phyloP scores from a whole-genome alignment of 2,113 vertebrate species.

The Leptosomus discolor region DNA sequence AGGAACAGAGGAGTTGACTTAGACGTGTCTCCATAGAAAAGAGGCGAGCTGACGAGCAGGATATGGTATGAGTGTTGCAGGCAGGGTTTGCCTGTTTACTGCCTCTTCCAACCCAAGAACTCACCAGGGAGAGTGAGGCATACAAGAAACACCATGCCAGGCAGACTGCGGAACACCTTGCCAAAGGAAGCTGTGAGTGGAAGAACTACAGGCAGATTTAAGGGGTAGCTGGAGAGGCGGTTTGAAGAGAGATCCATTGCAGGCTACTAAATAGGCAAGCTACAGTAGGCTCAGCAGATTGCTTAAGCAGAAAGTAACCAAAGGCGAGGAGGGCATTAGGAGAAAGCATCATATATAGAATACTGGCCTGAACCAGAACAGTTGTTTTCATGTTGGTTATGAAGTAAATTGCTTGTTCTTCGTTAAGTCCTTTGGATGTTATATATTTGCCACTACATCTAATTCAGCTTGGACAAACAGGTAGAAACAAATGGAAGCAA shows the following conservation, averaged over 20 bases:
- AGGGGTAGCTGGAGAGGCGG: neutral
- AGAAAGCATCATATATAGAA: neutral
- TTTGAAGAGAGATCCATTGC: neutral
- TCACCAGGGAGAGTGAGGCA: neutral
- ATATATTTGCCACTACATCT: neutral
- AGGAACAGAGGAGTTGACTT: neutral
- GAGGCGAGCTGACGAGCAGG: neutral
- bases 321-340: neutral
- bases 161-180: neutral
- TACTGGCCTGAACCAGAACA: neutral
- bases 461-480: neutral
- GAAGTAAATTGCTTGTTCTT: neutral
- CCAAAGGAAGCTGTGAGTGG: neutral
- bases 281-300: neutral
- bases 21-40: neutral
- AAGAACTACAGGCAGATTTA: neutral
- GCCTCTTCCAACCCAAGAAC: neutral
- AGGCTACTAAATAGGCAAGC: neutral
- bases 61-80: accelerated
- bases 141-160: neutral
- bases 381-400: neutral
- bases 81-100: neutral
- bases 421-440: neutral
- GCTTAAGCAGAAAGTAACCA: neutral
- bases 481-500: neutral